These are phyloP conservation scores for Eulemur rubriventer DNA, from an alignment of 2,797 vertebrate species.

Conservation along the genomic window DNA sequence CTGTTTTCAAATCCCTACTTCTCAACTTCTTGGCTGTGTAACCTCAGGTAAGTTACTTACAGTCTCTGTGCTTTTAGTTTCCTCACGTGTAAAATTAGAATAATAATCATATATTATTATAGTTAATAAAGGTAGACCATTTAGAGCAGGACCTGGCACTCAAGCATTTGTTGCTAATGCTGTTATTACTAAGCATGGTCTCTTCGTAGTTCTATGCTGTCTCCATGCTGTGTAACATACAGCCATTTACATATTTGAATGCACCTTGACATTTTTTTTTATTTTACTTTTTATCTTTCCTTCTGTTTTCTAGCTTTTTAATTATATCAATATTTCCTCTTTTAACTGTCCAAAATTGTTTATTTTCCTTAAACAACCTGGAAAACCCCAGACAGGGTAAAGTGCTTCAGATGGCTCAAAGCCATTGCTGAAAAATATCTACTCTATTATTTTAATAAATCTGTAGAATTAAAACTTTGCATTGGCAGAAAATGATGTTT, in stretches of 20 bases:
- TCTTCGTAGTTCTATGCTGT: not conserved
- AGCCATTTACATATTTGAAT: not conserved
- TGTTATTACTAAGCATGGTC: not conserved
- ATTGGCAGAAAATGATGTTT: not conserved
- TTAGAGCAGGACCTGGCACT: not conserved
- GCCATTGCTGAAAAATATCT: not conserved
- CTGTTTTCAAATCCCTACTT: not conserved
- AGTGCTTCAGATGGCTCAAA: not conserved
- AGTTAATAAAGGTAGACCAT: not conserved
- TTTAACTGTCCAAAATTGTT: not conserved
- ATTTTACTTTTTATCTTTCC: not conserved
- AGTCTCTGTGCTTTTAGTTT: not conserved
- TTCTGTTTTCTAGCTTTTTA: slow-evolving; percentile 24
- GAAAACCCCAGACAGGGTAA: not conserved
- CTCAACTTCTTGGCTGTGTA: not conserved
- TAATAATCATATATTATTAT: not conserved
- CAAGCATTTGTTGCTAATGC: not conserved
- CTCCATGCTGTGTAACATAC: not conserved
- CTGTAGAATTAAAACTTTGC: not conserved
- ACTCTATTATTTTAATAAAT: not conserved
- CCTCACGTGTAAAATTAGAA: not conserved
- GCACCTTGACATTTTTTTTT: not conserved
- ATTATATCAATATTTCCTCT: not conserved
- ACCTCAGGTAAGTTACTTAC: not conserved
- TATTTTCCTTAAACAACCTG: slow-evolving; percentile 11